These are phyloP conservation scores for Lerista edwardsae DNA, from an alignment of 2,797 vertebrate genomes.

Conservation along the genomic window DNA sequence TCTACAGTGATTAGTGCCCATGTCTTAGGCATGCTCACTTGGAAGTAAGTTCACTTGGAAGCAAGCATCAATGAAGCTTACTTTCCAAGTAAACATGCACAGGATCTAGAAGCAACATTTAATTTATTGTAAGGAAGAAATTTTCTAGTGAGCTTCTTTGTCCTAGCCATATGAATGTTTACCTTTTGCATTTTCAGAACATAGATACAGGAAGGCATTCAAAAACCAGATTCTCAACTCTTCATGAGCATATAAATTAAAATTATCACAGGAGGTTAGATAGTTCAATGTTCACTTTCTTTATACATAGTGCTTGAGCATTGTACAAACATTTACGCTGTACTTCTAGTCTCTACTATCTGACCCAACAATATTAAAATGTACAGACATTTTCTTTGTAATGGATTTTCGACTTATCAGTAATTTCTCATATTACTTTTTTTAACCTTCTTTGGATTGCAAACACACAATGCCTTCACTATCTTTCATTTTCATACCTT, in stretches of 20 bases:
- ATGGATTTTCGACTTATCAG: conserved; percentile 57
- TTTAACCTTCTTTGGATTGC: conserved; percentile 29
- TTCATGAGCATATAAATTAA: conserved; percentile 50
- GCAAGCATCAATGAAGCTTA: not conserved
- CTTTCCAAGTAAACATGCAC: conserved; percentile 7
- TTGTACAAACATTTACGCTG: conserved; percentile 37
- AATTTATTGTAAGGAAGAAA: not conserved
- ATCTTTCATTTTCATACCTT: conserved; percentile 40
- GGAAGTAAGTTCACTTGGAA: fast-evolving
- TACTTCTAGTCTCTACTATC: conserved; percentile 43
- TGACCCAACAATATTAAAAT: conserved; percentile 45
- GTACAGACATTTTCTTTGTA: conserved; percentile 33
- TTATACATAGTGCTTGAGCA: conserved; percentile 40
- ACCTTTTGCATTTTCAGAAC: not conserved
- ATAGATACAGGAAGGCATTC: conserved; percentile 17
- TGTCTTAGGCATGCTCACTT: conserved; percentile 11
- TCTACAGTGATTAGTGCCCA: not conserved
- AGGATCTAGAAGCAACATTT: conserved; percentile 7
- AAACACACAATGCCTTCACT: conserved; percentile 23
- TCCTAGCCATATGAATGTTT: conserved; percentile 30
- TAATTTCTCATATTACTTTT: conserved; percentile 31
- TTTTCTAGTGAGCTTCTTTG: conserved; percentile 20
- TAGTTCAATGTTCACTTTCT: conserved; percentile 38
- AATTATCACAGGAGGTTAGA: conserved; percentile 11
- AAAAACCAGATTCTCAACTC: conserved; percentile 21